Evolutionary conservation across 2,113 vertebrate genomes (phyloP).

Genomic region (Pyxicephalus adspersus): DNA sequence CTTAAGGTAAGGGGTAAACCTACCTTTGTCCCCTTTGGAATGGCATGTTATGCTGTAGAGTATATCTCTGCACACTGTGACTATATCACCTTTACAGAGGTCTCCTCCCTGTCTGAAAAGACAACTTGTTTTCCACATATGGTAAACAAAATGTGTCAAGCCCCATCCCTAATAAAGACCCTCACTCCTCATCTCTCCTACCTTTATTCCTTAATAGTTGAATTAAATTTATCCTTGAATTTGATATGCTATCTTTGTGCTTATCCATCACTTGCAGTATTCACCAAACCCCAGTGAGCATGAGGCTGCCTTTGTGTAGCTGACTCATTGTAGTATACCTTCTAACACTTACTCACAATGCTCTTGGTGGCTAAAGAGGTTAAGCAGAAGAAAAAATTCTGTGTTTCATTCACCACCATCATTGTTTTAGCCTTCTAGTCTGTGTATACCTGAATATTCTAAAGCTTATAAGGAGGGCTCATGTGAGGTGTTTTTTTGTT

Average conservation of each 20-base stretch:
- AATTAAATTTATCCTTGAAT: background rate
- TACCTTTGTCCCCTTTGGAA: slow-evolving; percentile 39
- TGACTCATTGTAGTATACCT: background rate
- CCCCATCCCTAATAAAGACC: slow-evolving; percentile 15
- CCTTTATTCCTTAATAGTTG: background rate
- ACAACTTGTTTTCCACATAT: background rate
- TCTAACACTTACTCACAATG: too few relatives aligned
- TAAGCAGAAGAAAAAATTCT: too few relatives aligned
- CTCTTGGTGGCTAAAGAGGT: too few relatives aligned
- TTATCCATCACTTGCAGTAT: background rate
- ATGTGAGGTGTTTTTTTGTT: too few relatives aligned
- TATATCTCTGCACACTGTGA: slow-evolving; percentile 47
- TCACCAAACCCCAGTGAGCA: background rate
- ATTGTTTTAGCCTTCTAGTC: too few relatives aligned
- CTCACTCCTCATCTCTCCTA: slow-evolving; percentile 12
- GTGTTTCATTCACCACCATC: too few relatives aligned
- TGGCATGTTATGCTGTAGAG: slow-evolving; percentile 37
- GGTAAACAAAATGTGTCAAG: background rate
- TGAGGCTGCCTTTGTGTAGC: slow-evolving; percentile 38
- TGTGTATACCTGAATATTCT: too few relatives aligned
- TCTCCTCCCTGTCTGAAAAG: slow-evolving; percentile 36
- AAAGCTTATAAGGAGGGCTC: too few relatives aligned
- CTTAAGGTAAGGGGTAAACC: slow-evolving; percentile 47
- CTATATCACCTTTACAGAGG: slow-evolving; percentile 30
- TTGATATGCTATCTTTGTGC: slow-evolving; percentile 1